Evolutionary conservation across 2,113 vertebrate species (phyloP), one percentile per base, ranked within the genome.

Genomic region (Catharus bicknelli): DNA sequence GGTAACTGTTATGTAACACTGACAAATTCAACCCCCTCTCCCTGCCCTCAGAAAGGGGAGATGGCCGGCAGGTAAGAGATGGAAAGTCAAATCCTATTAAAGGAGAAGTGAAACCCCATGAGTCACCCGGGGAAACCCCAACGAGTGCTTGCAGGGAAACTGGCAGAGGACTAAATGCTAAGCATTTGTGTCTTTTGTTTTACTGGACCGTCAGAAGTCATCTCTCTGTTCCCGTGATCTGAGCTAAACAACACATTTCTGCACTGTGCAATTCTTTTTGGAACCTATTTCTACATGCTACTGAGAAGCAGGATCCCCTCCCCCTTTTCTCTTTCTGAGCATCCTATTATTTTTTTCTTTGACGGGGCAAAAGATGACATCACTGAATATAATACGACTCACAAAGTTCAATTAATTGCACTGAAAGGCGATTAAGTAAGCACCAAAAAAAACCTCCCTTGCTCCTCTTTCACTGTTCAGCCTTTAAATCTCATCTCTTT

Each of bases 1-100:
- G 97, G 96, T 96, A 97, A 94, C 78, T 10, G 66, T 98, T 98
- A 98, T 86, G 78, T 96, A 98, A 98, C 93, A 8, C 42, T 0
- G 2, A 57, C 43, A 38, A 86, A 69, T 82, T 62, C 59, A 76
- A 42, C 68, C 9, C 42, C 47, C 61, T 55, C 40, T 21, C 16
- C 53, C 69, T 58, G 1, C 74, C 72, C 68, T 85, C 79, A 34
- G 84, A 84, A 54, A 79, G 86, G 83, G 53, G 94, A 96, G 73
- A 92, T 42, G 72, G 68, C 86, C 73, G 61, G 61, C 95, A 96
- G 94, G 94, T 95, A 95, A 88, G 86, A 96, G 83, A 88, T 51
- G 80, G 58, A 48, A 59, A 45, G 63, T 92, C 87, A 90, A 54
- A 93, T 79, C 73, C 87, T 69, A 74, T 86, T 87, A 79, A 91